Conservation (phyloP, 2,797 vertebrate species). For the Setipinna tenuifilis region DNA sequence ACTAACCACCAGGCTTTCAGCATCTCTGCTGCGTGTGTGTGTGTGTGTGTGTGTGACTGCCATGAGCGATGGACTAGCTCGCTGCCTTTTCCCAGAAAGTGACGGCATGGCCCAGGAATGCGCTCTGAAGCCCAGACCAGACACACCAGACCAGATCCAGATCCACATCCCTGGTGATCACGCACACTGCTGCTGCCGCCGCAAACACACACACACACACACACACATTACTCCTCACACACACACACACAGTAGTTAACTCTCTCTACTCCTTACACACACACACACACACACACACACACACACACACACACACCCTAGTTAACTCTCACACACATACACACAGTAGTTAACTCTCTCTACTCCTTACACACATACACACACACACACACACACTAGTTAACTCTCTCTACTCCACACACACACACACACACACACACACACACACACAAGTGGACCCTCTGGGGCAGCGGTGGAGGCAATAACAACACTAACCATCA, state of each 20-base stretch:
- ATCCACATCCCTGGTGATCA: not conserved
- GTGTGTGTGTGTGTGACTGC: not conserved
- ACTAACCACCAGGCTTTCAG: slow-evolving; percentile 2
- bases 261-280: not conserved
- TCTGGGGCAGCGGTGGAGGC: not conserved
- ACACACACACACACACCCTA: no score
- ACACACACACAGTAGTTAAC: not conserved
- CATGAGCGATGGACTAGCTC: not conserved
- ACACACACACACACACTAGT: not conserved
- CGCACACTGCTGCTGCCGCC: not conserved
- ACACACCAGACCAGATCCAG: not conserved
- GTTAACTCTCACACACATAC: no score
- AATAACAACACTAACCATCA: not conserved
- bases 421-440: no score
- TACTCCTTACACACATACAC: no score
- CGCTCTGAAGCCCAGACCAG: not conserved
- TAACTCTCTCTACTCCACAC: no score
- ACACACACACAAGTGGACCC: no score
- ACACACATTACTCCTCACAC: not conserved
- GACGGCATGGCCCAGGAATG: slow-evolving; percentile 10
- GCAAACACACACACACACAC: no score
- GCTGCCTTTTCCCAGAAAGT: slow-evolving; percentile 8
- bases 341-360: not conserved
- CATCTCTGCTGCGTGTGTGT: not conserved
- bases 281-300: no score